Percentiles rank a stretch among this genome's conserved stretches.
phyloP scores from a whole-genome alignment of 2,888 invertebrate genomes.

The Hypolimnas misippus region DNA sequence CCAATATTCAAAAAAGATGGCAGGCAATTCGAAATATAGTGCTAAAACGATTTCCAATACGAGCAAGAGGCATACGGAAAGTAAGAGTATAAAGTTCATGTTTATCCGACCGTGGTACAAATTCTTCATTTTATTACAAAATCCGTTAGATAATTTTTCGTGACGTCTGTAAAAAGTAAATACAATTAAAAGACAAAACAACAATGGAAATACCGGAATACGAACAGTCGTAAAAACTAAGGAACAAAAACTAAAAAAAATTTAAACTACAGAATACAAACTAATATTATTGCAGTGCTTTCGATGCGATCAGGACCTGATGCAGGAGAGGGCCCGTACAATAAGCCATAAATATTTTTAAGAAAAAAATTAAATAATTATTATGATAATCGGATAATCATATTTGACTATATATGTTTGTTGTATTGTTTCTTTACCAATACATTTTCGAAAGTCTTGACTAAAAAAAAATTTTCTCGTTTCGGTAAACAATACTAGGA shows the following conservation, averaged over 20 bases:
- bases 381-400: too few relatives aligned
- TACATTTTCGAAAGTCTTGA: too few relatives aligned
- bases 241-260: neutral
- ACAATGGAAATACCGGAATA: neutral
- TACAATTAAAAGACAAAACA: neutral
- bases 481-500: too few relatives aligned
- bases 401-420: too few relatives aligned
- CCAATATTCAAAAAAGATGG: constrained; percentile 17
- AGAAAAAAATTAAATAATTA: too few relatives aligned
- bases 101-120: neutral
- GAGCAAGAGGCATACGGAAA: constrained; percentile 4
- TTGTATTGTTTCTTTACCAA: too few relatives aligned
- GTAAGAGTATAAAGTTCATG: neutral
- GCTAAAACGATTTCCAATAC: constrained; percentile 9
- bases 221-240: neutral
- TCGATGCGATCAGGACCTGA: too few relatives aligned
- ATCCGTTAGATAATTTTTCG: neutral
- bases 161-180: constrained; percentile 18
- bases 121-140: constrained; percentile 8
- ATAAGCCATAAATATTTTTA: too few relatives aligned
- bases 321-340: too few relatives aligned
- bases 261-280: neutral
- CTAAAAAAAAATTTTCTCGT: too few relatives aligned
- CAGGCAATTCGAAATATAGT: constrained; percentile 22
- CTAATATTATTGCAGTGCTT: too few relatives aligned